Percentiles rank a stretch among this genome's conserved stretches.
These are phyloP conservation scores for Otus sunia DNA, from an alignment of 2,113 vertebrate species.

Conservation along the genomic window DNA sequence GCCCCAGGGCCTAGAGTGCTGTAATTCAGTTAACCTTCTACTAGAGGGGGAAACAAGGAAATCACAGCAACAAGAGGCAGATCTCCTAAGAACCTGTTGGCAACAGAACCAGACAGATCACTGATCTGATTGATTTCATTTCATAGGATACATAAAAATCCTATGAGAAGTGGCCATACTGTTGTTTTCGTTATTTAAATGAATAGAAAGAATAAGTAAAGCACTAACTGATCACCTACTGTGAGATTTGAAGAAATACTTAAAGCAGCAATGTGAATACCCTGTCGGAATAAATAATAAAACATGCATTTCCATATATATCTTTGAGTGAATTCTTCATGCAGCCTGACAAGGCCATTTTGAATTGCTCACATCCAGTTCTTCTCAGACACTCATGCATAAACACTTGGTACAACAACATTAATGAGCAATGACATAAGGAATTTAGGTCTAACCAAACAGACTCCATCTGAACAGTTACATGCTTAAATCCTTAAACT, in stretches of 20 bases:
- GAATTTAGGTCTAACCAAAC: conserved; percentile 56
- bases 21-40: not conserved
- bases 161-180: not conserved
- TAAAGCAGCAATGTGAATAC: conserved; percentile 27
- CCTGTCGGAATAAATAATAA: conserved; percentile 47
- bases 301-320: not conserved
- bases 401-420: conserved; percentile 48
- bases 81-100: not conserved
- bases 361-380: conserved; percentile 37
- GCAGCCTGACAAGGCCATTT: conserved; percentile 38
- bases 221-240: conserved; percentile 2
- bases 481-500: not conserved
- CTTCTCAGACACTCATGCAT: conserved; percentile 52
- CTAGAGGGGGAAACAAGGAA: not conserved
- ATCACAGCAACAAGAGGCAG: not conserved
- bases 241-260: conserved; percentile 16
- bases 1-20: not conserved
- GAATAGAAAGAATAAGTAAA: conserved; percentile 24
- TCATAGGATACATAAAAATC: not conserved
- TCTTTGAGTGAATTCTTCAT: conserved; percentile 14
- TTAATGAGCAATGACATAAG: conserved; percentile 50
- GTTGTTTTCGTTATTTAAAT: not conserved
- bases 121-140: not conserved
- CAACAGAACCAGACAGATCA: not conserved
- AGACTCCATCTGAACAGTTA: not conserved